Conservation (phyloP, 2,797 vertebrate genomes). For the Etheostoma perlongum region DNA sequence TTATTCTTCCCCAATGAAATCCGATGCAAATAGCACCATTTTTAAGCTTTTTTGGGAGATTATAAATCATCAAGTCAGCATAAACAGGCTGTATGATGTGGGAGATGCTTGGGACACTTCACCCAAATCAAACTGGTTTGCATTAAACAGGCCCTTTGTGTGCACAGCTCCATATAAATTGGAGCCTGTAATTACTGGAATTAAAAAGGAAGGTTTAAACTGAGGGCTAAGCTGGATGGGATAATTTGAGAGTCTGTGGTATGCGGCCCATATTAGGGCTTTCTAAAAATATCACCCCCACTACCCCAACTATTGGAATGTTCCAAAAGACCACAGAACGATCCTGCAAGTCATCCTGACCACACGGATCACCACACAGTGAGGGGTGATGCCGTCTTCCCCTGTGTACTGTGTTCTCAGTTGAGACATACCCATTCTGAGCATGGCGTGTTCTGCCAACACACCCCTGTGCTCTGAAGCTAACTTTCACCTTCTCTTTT, state of each 20-base stretch:
- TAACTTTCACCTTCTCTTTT: constrained; percentile 69
- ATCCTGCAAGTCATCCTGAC: constrained; percentile 82
- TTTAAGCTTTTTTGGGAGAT: constrained; percentile 81
- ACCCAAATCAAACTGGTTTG: constrained; percentile 90
- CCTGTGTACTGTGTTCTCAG: constrained; percentile 51
- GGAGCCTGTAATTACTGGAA: constrained; percentile 91
- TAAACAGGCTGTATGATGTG: constrained; percentile 88
- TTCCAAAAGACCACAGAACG: constrained; percentile 87
- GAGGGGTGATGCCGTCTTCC: constrained; percentile 75
- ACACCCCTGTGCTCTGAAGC: constrained; percentile 41
- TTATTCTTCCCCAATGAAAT: constrained; percentile 79
- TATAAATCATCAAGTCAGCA: constrained; percentile 89
- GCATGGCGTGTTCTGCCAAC: constrained; percentile 51
- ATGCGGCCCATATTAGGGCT: constrained; percentile 91
- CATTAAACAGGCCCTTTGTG: constrained; percentile 91
- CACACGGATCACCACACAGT: constrained; percentile 76
- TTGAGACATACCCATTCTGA: constrained; percentile 59
- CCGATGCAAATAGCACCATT: constrained; percentile 81
- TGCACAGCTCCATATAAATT: constrained; percentile 89
- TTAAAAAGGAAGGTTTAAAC: constrained; percentile 93
- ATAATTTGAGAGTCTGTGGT: constrained; percentile 94
- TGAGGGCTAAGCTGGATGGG: constrained; percentile 90
- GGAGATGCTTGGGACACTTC: constrained; percentile 87
- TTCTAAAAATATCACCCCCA: constrained; percentile 90
- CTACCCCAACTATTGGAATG: constrained; percentile 88